phyloP scores from a whole-genome alignment of 2,888 invertebrate genomes.

The Sinopyrophorus schimmeli region DNA sequence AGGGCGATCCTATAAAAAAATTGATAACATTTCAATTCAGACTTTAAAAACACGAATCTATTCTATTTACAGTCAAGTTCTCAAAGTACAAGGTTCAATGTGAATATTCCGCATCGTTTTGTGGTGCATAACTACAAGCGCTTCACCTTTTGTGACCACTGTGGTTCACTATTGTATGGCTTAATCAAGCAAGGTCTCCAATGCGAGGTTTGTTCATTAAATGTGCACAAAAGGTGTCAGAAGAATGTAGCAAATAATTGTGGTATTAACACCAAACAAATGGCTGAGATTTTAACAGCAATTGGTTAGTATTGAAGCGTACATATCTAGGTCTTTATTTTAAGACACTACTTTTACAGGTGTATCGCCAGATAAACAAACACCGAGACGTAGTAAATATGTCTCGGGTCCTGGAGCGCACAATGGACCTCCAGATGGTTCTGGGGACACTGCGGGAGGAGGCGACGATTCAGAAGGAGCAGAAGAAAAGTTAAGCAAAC shows the following conservation, averaged over 20 bases:
- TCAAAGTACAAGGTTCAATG: constrained; percentile 83
- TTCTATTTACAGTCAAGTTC: constrained; percentile 55
- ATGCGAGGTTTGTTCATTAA: constrained; percentile 94
- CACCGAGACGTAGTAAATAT: constrained; percentile 63
- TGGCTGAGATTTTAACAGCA: constrained; percentile 90
- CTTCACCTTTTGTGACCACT: constrained; percentile 99
- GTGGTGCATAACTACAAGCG: constrained; percentile 95
- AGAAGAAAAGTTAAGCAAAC: constrained; percentile 48
- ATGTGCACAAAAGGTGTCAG: constrained; percentile 98
- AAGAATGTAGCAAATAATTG: constrained; percentile 99
- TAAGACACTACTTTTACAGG: constrained; percentile 42
- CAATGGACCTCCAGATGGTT: constrained; percentile 47
- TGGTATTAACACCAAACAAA: constrained; percentile 94
- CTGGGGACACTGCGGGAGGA: constrained; percentile 42
- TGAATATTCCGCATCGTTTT: constrained; percentile 97
- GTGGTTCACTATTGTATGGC: constrained; percentile 96
- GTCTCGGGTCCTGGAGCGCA: constrained; percentile 50
- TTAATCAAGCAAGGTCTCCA: constrained; percentile 95
- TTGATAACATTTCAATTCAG: neutral
- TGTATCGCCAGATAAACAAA: constrained; percentile 83
- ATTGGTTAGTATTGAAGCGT: constrained; percentile 64
- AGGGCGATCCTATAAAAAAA: no score
- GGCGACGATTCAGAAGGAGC: constrained; percentile 41
- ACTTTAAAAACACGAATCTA: neutral
- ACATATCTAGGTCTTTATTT: neutral